Evolutionary conservation across 2,113 vertebrate species (phyloP).

Genomic region (Aspiorhynchus laticeps): DNA sequence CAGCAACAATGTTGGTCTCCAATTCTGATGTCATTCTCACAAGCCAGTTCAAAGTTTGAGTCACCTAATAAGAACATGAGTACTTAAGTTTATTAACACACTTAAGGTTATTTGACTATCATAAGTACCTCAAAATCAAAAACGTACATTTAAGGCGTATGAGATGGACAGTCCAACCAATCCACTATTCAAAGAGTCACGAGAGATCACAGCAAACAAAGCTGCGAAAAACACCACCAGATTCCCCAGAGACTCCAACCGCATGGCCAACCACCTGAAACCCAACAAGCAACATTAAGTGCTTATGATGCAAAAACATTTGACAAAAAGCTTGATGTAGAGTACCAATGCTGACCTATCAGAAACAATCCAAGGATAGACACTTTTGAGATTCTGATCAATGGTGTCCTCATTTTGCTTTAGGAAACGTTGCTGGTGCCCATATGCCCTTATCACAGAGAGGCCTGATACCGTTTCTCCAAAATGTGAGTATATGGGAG

Average conservation of each 20-base stretch:
- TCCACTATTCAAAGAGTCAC: constrained; percentile 73
- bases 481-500: constrained; percentile 96
- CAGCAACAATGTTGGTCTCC: constrained; percentile 96
- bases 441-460: constrained; percentile 89
- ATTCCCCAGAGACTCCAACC: constrained; percentile 89
- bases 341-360: constrained; percentile 80
- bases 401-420: constrained; percentile 78
- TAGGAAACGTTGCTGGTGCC: constrained; percentile 88
- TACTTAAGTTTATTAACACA: too few relatives aligned
- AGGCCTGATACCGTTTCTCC: constrained; percentile 91
- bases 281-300: not conserved
- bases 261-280: constrained; percentile 91
- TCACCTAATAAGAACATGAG: constrained; percentile 77
- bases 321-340: not conserved
- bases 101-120: not conserved
- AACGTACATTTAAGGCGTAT: constrained; percentile 88
- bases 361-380: constrained; percentile 91
- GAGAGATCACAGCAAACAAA: constrained; percentile 86
- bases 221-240: constrained; percentile 88
- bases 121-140: not conserved
- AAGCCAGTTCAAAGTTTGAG: constrained; percentile 95
- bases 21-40: constrained; percentile 90
- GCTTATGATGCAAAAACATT: not conserved
- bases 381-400: constrained; percentile 87
- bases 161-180: constrained; percentile 91